Base-by-base conservation (phyloP, 2,888 invertebrate species). In the Calliopum simillimum region DNA sequence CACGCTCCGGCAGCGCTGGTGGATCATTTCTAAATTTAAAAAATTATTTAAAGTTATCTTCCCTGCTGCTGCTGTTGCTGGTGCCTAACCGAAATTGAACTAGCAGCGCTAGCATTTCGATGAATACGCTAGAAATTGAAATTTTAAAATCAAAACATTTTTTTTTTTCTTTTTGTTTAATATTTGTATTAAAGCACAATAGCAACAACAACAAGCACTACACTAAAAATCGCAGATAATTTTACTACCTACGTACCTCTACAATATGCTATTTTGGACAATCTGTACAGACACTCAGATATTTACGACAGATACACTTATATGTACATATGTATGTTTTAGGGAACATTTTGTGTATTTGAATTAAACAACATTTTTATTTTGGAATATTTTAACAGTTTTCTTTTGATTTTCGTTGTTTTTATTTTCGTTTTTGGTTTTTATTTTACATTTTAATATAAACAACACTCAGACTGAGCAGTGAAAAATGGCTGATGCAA, bases 11-110 rank as follows among this genome's bases (percentile, higher is more conserved):
- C 59, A 44, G 58, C 49, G 59, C 49, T 67, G 53, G 65, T 65
- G 53, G 67, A 67, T 67, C 67, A 67, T 59, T 67, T 67, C 67
- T 67, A 67, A 67, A 47, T 59, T 67, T 67, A 67, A 67, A 33
- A 59, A 59, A 49, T 49, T 59, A 49, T 67, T 67, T 41, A 59
- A 46, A 33, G 55, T 55, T 43, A 13, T 23, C 64, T 33, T 2
- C 64, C 43, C 64, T 25, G 19, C 64, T 23, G 43, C 41, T 16
- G 6, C 64, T 23, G 43, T 19, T 16, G 6, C 51, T 49, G 23
- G 19, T 46, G 41, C 12, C 11, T 53, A 43, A 41, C 44, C 44
- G 41, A 51, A 33, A 66, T 23, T 56, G 16, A 46, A 44, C 55
- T 56, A 66, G 44, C 19, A 46, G 33, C 33, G 33, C 8, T 33